These are phyloP conservation scores for Hemibagrus guttatus DNA, from an alignment of 2,797 vertebrate species.

Conservation along the genomic window DNA sequence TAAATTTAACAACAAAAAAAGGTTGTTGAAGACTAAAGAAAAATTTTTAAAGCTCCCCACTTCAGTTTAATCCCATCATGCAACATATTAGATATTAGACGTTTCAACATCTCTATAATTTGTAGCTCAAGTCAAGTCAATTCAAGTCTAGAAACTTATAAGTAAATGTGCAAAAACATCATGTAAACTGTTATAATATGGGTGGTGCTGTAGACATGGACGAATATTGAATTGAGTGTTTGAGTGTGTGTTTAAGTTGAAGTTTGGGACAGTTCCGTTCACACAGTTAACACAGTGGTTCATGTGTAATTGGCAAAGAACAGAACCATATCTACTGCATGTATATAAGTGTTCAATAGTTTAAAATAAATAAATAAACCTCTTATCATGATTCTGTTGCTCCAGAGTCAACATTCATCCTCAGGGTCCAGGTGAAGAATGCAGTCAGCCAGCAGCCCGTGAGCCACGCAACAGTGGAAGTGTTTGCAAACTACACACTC, in stretches of 20 bases:
- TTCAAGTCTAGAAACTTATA: no score
- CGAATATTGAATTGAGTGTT: no score
- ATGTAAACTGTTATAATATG: not conserved
- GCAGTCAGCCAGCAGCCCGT: conserved; percentile 77
- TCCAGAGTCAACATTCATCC: conserved; percentile 75
- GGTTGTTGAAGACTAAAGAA: not conserved
- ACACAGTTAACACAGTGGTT: no score
- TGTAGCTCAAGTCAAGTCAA: not conserved
- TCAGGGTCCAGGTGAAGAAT: conserved; percentile 87
- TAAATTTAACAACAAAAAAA: not conserved
- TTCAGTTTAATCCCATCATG: not conserved
- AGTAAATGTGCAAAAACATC: no score
- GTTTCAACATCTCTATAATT: not conserved
- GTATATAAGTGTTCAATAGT: not conserved
- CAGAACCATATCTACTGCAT: not conserved
- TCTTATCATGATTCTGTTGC: conserved; percentile 22
- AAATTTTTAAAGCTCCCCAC: not conserved
- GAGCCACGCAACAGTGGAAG: conserved; percentile 75
- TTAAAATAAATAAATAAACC: not conserved
- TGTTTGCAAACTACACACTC: conserved; percentile 84
- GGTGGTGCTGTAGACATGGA: no score
- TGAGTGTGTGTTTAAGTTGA: no score
- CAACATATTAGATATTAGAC: not conserved
- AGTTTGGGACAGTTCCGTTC: no score
- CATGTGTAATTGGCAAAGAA: not conserved